A percentile compares a stretch with the other conserved stretches of the same genome.
phyloP scores from a whole-genome alignment of 2,113 vertebrate genomes.

The Orthonyx spaldingii region DNA sequence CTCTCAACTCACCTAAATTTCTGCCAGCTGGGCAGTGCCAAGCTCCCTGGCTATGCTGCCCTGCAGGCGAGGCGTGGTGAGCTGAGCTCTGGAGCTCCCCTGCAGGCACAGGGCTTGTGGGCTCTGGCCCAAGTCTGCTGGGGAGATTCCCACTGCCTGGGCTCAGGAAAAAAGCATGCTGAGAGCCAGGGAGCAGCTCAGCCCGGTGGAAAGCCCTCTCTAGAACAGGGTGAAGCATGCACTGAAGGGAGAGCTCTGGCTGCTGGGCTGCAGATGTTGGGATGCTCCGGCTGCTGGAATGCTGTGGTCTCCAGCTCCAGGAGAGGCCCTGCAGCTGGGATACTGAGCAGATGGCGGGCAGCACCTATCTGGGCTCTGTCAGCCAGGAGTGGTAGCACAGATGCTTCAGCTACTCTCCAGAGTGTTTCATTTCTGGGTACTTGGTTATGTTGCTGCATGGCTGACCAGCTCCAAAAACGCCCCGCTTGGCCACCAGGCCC shows the following conservation, averaged over 20 bases:
- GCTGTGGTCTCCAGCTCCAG: not conserved
- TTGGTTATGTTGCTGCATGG: not conserved
- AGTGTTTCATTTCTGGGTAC: not conserved
- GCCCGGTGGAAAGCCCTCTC: not conserved
- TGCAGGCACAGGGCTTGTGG: not conserved
- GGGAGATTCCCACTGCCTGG: not conserved
- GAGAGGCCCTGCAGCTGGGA: not conserved
- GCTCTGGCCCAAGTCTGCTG: not conserved
- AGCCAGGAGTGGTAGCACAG: not conserved
- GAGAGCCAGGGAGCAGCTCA: not conserved
- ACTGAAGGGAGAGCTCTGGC: not conserved
- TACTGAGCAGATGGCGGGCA: not conserved
- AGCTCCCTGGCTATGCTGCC: not conserved
- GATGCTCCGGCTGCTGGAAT: not conserved
- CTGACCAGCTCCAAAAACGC: not conserved
- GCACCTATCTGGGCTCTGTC: not conserved
- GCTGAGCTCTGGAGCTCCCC: not conserved
- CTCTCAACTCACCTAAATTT: not conserved
- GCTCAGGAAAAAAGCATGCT: rapidly evolving
- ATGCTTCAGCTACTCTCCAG: not conserved
- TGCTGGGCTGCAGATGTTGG: not conserved
- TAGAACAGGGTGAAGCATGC: not conserved
- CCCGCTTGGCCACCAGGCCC: not conserved
- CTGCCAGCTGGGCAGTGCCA: not conserved
- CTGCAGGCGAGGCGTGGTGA: not conserved